These are phyloP conservation scores for Grapholita molesta DNA, from an alignment of 1,140 invertebrate species.

Conservation along the genomic window DNA sequence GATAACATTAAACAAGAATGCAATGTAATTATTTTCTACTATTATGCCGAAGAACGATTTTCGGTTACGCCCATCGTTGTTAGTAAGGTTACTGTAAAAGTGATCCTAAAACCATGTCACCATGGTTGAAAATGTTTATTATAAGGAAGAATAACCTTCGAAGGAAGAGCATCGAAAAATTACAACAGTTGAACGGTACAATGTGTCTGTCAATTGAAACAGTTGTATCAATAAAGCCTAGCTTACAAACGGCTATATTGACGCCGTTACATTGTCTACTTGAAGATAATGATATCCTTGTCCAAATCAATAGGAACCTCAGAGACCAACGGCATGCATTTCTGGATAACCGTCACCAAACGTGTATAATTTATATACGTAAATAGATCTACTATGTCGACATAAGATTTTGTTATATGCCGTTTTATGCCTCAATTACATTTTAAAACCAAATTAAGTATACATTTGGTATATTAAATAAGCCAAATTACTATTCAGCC, in stretches of 20 bases:
- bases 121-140: neutral
- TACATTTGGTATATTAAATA: too few species aligned
- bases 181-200: neutral
- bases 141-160: neutral
- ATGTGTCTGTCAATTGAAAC: slow-evolving; percentile 19
- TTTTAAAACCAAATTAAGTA: too few species aligned
- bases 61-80: neutral
- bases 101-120: neutral
- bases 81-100: neutral
- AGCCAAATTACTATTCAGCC: too few species aligned
- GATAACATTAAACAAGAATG: slow-evolving; percentile 9
- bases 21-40: slow-evolving; percentile 5
- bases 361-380: too few species aligned
- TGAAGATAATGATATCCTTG: neutral
- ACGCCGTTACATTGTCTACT: neutral
- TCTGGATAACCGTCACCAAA: too few species aligned
- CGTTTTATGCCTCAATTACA: too few species aligned
- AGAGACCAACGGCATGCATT: too few species aligned
- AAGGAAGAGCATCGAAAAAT: neutral
- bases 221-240: slow-evolving; percentile 28
- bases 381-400: too few species aligned
- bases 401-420: too few species aligned
- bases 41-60: neutral
- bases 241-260: neutral
- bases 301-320: neutral